Evolutionary conservation across 1,140 invertebrate genomes (phyloP).

Genomic region (Leptinotarsa texana): DNA sequence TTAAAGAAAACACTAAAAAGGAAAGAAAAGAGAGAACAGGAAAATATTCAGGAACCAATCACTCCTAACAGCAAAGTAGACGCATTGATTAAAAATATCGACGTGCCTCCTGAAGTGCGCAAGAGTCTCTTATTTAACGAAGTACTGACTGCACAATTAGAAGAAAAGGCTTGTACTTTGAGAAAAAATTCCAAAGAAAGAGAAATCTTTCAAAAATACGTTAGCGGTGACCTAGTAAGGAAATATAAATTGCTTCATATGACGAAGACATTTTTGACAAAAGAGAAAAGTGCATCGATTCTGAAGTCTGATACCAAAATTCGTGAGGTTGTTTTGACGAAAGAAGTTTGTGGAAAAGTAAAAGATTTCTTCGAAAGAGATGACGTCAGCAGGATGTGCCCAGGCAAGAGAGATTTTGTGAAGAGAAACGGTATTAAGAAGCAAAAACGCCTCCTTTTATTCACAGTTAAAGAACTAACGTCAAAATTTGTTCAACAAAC

Average conservation of each 20-base stretch:
- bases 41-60: too few relatives aligned
- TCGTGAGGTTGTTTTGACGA: constrained; percentile 37
- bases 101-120: constrained; percentile 28
- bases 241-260: constrained; percentile 25
- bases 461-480: not conserved
- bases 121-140: constrained; percentile 26
- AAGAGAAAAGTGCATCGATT: constrained; percentile 35
- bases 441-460: constrained; percentile 31
- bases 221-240: constrained; percentile 12
- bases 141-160: constrained; percentile 17
- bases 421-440: constrained; percentile 30
- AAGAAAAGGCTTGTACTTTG: constrained; percentile 11
- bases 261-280: not conserved
- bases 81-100: constrained; percentile 7
- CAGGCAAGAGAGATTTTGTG: constrained; percentile 40
- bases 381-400: constrained; percentile 38
- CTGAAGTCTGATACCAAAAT: constrained; percentile 40
- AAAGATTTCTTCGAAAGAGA: constrained; percentile 30
- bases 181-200: not conserved
- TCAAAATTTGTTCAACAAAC: not conserved
- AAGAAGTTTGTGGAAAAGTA: constrained; percentile 39
- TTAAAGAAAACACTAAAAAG: constrained; percentile 22
- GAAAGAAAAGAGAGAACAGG: constrained; percentile 8
- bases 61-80: constrained; percentile 22
- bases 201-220: constrained; percentile 26